Evolutionary conservation across 1,140 invertebrate species (phyloP), one percentile per base, ranked within the genome.

Genomic region (Rhopalosiphum padi): DNA sequence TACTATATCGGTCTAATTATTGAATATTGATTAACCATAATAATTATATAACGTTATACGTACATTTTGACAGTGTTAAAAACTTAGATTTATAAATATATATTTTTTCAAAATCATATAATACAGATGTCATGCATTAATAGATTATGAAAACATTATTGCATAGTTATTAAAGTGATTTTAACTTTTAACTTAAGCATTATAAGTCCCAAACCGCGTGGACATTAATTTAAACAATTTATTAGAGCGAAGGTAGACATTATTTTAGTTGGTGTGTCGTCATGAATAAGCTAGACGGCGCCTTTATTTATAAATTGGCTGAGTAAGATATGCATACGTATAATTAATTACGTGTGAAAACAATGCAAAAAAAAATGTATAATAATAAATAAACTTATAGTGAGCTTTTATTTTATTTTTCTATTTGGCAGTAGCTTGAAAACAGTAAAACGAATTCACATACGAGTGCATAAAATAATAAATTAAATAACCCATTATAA

Each of bases 191-290:
- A 46, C 46, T 60, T 9, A 35, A 90, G 2, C 51, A 60, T 53
- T 89, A 37, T 60, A 90, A 90, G 51, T 90, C 53, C 60, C 23
- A 41, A 90, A 60, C 88, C 25, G 15, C 60, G 88, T 60, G n/a
- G 48, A 90, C 88, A 90, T 90, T 60, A 41, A 60, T 90, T 90
- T 90, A 7, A 90, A 60, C 35, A 90, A 90, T 90, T 90, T 90
- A 90, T 90, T 23, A 25, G 30, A 4, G 22, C 25, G n/a, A 55
- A 89, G 88, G 37, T 43, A 60, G 35, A 90, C 22, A 25, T 48
- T 53, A 88, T 41, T 35, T 30, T 41, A 37, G 35, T 60, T 23
- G 21, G 88, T 55, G 30, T 48, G 86, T 51, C 46, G 21, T 48
- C 88, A 90, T n/a, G 53, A 41, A 60, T 43, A 41, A 60, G 88